phyloP scores from a whole-genome alignment of 2,888 invertebrate genomes.

The Rhopalosiphum nymphaeae region DNA sequence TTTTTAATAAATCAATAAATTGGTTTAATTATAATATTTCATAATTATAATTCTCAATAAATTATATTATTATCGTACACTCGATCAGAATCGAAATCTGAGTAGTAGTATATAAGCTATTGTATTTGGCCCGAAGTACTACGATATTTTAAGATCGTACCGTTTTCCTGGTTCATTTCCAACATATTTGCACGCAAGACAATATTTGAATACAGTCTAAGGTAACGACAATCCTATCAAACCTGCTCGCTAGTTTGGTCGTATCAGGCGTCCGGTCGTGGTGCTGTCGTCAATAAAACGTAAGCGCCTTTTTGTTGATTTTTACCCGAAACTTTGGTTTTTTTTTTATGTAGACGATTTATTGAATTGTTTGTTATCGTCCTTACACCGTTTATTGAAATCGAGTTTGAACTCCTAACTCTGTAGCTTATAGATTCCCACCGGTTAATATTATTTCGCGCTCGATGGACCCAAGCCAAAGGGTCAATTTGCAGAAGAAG shows the following conservation, averaged over 20 bases:
- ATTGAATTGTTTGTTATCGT: slow-evolving; percentile 28
- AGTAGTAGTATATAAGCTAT: slow-evolving; percentile 50
- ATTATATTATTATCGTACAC: neutral
- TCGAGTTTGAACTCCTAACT: slow-evolving; percentile 16
- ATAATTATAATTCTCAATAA: neutral
- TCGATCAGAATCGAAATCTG: slow-evolving; percentile 42
- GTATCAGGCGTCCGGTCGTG: slow-evolving; percentile 45
- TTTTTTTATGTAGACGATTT: neutral
- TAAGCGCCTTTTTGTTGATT: slow-evolving; percentile 49
- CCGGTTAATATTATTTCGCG: slow-evolving; percentile 29
- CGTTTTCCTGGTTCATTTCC: slow-evolving; percentile 61
- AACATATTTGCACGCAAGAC: slow-evolving; percentile 52
- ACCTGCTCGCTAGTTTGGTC: slow-evolving; percentile 44
- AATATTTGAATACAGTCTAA: slow-evolving; percentile 45
- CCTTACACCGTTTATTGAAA: neutral
- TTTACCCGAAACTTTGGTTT: neutral
- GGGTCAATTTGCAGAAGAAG: slow-evolving; percentile 67
- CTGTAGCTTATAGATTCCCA: neutral
- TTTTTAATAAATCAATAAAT: neutral
- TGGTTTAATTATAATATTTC: neutral
- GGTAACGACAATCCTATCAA: slow-evolving; percentile 54
- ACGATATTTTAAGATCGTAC: slow-evolving; percentile 56
- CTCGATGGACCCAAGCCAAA: slow-evolving; percentile 58
- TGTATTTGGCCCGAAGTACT: slow-evolving; percentile 49
- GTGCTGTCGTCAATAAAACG: slow-evolving; percentile 52